Evolutionary conservation across 2,888 invertebrate species (phyloP).

Genomic region (Dione vanillae): DNA sequence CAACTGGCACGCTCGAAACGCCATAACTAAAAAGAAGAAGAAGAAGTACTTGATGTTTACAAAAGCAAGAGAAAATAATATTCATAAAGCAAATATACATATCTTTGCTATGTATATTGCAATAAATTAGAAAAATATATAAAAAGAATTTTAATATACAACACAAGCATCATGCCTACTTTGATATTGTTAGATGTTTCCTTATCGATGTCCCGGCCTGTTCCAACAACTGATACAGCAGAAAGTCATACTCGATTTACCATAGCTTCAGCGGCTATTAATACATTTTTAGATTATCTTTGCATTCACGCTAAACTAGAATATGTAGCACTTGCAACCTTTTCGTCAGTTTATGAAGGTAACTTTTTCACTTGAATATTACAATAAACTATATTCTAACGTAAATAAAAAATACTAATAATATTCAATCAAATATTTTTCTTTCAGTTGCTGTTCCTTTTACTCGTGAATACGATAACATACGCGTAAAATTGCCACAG

Average conservation of each 20-base stretch:
- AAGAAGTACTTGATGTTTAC: not conserved
- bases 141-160: not conserved
- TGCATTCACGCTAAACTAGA: conserved; percentile 72
- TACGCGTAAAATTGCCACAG: conserved; percentile 89
- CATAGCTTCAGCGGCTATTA: conserved; percentile 70
- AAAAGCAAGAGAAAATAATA: not conserved
- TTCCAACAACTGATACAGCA: conserved; percentile 66
- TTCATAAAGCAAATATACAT: not conserved
- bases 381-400: not conserved
- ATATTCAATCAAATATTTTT: not conserved
- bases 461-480: conserved; percentile 93
- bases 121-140: not conserved
- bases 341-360: conserved; percentile 77
- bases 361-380: conserved; percentile 38
- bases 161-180: conserved; percentile 66
- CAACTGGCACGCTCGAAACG: too few species aligned
- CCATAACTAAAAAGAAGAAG: too few species aligned
- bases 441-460: conserved; percentile 89
- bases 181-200: conserved; percentile 75
- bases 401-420: not conserved
- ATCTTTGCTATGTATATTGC: not conserved
- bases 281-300: conserved; percentile 75
- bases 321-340: conserved; percentile 74
- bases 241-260: conserved; percentile 72
- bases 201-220: conserved; percentile 76